Evolutionary conservation across 2,797 vertebrate species (phyloP).

Genomic region (Rhinella marina): DNA sequence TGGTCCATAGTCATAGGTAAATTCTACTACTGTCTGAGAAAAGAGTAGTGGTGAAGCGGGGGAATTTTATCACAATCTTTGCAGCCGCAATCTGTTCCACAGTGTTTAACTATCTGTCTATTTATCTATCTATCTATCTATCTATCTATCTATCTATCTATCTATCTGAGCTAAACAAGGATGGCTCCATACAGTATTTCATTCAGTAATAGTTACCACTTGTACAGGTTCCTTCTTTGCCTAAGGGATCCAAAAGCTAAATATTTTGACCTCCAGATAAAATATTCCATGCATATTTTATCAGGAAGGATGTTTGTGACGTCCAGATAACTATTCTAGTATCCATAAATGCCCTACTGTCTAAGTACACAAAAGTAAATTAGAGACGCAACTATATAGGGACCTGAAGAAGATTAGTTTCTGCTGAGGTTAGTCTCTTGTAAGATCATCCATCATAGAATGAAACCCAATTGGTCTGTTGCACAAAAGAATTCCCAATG

Average conservation of each 20-base stretch:
- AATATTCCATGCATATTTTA: conserved; percentile 34
- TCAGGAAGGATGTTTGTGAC: not conserved
- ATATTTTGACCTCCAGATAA: too few species aligned
- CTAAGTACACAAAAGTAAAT: not conserved
- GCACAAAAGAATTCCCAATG: conserved; percentile 7
- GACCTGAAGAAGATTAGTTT: not conserved
- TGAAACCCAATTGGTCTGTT: not conserved
- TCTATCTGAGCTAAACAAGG: too few species aligned
- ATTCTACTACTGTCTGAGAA: too few species aligned
- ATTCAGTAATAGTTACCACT: not conserved
- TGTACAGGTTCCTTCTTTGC: not conserved
- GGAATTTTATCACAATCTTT: too few species aligned
- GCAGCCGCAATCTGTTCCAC: too few species aligned
- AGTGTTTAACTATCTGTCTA: too few species aligned
- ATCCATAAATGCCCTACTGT: not conserved
- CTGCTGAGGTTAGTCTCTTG: not conserved
- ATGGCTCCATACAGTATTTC: not conserved
- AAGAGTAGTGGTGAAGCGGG: too few species aligned
- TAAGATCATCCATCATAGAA: conserved; percentile 10
- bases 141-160: too few species aligned
- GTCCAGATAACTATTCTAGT: not conserved
- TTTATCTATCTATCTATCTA: too few species aligned
- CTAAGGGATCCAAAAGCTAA: conserved; percentile 22
- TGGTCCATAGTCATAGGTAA: too few species aligned
- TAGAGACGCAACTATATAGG: not conserved